Conservation (phyloP, 2,113 vertebrate species). For the Ceyx margarethae region DNA sequence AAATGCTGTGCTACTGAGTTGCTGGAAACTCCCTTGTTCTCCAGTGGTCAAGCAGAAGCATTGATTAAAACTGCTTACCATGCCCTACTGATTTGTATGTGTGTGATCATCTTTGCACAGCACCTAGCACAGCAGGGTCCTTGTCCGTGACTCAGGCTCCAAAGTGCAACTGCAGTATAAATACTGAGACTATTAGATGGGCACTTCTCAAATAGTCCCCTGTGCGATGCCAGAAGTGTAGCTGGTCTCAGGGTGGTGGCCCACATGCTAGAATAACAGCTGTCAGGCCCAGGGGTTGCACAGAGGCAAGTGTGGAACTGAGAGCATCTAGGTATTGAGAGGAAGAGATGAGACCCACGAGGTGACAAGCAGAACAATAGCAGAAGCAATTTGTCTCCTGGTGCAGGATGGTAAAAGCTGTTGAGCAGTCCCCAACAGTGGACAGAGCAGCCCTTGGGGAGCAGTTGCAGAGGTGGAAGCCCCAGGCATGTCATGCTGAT, state of each 20-base stretch:
- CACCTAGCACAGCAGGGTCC: not conserved
- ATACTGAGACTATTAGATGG: not conserved
- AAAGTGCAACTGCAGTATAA: not conserved
- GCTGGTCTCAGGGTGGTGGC: not conserved
- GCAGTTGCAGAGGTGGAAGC: not conserved
- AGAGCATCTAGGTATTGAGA: not conserved
- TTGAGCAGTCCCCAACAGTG: not conserved
- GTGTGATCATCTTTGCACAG: not conserved
- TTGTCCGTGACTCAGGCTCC: not conserved
- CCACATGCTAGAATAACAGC: not conserved
- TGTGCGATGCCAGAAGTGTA: not conserved
- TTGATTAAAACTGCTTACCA: not conserved
- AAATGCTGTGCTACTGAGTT: not conserved
- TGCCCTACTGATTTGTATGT: not conserved
- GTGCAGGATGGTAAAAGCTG: not conserved
- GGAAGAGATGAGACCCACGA: not conserved
- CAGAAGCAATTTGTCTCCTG: conserved; percentile 7
- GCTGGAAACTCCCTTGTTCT: not conserved
- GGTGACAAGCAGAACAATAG: not conserved
- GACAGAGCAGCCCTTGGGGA: conserved; percentile 6
- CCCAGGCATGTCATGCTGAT: not conserved
- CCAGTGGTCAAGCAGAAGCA: not conserved
- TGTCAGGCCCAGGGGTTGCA: not conserved
- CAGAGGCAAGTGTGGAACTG: not conserved
- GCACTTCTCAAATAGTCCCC: not conserved